Base-by-base conservation (phyloP, 2,797 vertebrate genomes). In the Tinamus major region DNA sequence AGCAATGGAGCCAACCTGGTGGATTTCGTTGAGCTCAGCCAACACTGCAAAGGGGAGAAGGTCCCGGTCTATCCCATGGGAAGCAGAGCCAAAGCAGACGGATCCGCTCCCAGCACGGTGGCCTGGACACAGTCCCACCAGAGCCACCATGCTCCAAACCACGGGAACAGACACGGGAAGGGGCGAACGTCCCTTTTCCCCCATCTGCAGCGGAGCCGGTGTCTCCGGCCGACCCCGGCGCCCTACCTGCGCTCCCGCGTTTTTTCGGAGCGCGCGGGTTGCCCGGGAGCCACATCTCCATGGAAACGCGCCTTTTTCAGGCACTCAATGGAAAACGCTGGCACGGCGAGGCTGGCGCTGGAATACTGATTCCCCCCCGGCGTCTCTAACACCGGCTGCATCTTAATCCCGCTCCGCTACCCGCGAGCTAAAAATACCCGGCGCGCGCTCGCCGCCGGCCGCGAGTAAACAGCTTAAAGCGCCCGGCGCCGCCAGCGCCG, bases 271-370 rank as follows among this genome's bases (percentile, higher is more conserved):
- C 93, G 94, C 96, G 78, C 96, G 95, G 63, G 97, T 97, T 97
- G 97, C 97, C 97, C 97, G 94, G 97, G 96, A 95, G 92, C 97
- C 94, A 93, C 74, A 94, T 98, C 97, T 96, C 98, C 98, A 98
- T 98, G 97, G 98, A 97, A 98, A 98, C 98, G n/a, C 48, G 94
- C 94, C 96, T 90, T 97, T 98, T 96, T 95, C 97, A 98, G 98
- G 97, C 97, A 97, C 96, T 97, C 96, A 96, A 97, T 97, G 97
- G 97, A 95, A 97, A 96, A 88, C 59, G 96, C 97, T 96, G 96
- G 97, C 94, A 92, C 90, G 78, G 94, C 95, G 97, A 97, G 83
- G 97, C 87, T 97, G 86, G 96, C 92, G 96, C 94, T 96, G 95
- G 98, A 98, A 98, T 98, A 97, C 97, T 98, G 97, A 98, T 98